These are phyloP conservation scores for Carassius carassius DNA, from an alignment of 2,113 vertebrate species.

Conservation along the genomic window DNA sequence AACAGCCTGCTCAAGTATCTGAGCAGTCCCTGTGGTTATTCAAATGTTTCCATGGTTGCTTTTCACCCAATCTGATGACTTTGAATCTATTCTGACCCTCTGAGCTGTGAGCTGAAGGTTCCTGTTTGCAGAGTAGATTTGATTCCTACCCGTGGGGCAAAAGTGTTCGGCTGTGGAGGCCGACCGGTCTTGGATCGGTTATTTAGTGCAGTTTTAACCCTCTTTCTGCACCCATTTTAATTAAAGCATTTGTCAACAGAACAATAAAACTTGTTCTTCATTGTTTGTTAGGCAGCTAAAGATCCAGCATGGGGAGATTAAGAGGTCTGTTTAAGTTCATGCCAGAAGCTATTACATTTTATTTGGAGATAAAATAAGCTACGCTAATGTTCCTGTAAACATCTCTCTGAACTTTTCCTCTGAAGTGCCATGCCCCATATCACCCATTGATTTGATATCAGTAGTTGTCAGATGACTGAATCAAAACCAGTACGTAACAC, in stretches of 20 bases:
- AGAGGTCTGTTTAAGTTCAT: conserved; percentile 9
- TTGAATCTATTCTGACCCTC: conserved; percentile 12
- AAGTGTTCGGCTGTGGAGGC: background rate
- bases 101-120: conserved; percentile 17
- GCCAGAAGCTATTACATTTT: conserved; percentile 18
- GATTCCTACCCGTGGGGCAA: conserved; percentile 7
- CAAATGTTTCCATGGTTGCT: conserved; percentile 37
- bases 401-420: background rate
- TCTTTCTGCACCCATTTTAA: conserved; percentile 17
- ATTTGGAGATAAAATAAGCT: conserved; percentile 33
- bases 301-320: background rate
- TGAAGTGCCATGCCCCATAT: conserved; percentile 16
- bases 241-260: conserved; percentile 37
- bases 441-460: background rate
- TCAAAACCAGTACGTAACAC: conserved; percentile 4
- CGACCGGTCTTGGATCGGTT: background rate
- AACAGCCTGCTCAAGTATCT: conserved; percentile 20
- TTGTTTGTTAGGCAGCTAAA: conserved; percentile 34
- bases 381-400: conserved; percentile 5
- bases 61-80: conserved; percentile 10
- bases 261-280: conserved; percentile 27
- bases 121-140: conserved; percentile 14
- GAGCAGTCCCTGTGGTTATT: conserved; percentile 26
- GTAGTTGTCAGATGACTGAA: conserved; percentile 1
- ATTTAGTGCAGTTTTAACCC: conserved; percentile 24